A percentile compares a stretch with the other conserved stretches of the same genome.
phyloP scores from a whole-genome alignment of 2,888 invertebrate species.

The Drosophila kuntzei region DNA sequence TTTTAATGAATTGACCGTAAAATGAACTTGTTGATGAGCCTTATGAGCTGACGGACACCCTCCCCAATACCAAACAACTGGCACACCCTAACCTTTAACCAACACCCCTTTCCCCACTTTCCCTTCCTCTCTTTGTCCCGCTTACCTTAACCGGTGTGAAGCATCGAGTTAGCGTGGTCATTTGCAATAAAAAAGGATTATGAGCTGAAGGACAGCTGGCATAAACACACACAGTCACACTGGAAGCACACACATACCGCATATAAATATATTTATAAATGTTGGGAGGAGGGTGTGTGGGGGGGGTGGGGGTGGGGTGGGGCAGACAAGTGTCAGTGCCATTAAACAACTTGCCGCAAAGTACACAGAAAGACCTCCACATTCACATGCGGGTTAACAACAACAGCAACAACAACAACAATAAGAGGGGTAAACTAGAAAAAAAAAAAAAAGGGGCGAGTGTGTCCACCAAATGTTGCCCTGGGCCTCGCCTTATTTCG shows the following conservation, averaged over 20 bases:
- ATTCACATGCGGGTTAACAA: conserved; percentile 38
- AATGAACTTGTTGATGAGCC: conserved; percentile 81
- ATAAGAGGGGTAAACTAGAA: too few species aligned
- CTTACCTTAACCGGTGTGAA: conserved; percentile 46
- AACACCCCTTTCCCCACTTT: not conserved
- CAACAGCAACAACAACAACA: conserved; percentile 18
- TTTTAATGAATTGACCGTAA: conserved; percentile 78
- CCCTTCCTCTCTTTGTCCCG: not conserved
- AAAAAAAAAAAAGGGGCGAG: conserved; percentile 56
- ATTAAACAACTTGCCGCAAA: conserved; percentile 74
- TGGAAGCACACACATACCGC: conserved; percentile 21
- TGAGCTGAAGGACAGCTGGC: conserved; percentile 76
- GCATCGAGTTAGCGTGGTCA: conserved; percentile 76
- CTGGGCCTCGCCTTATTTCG: conserved; percentile 32
- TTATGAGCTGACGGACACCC: conserved; percentile 65
- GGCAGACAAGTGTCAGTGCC: conserved; percentile 72
- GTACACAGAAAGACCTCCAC: conserved; percentile 46
- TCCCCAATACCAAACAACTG: conserved; percentile 12
- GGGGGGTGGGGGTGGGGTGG: conserved; percentile 1
- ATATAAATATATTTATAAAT: conserved; percentile 78
- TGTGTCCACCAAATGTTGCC: conserved; percentile 42
- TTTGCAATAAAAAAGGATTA: conserved; percentile 81
- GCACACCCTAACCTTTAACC: conserved; percentile 8
- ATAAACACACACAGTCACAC: conserved; percentile 29
- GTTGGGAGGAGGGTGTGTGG: conserved; percentile 20